Evolutionary conservation across 2,888 invertebrate species (phyloP).

Genomic region (Schizotus pectinicornis): DNA sequence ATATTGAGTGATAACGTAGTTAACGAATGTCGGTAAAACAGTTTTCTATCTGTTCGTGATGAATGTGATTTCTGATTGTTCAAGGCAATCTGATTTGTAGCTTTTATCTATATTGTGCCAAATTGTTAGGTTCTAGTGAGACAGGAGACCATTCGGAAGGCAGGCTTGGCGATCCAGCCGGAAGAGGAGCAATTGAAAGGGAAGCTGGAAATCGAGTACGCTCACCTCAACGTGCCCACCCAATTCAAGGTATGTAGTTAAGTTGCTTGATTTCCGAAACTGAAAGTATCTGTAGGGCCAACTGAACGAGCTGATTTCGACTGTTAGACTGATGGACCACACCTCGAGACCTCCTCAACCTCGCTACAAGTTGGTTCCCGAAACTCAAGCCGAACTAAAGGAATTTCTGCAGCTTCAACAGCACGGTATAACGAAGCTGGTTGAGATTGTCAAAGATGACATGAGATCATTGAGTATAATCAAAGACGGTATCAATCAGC

Average conservation of each 20-base stretch:
- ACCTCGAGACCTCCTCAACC: conserved; percentile 67
- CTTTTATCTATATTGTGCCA: no score
- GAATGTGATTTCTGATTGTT: no score
- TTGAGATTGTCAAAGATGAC: conserved; percentile 83
- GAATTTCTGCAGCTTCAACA: conserved; percentile 87
- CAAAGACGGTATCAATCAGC: conserved; percentile 75
- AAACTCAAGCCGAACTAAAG: conserved; percentile 73
- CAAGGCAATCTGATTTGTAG: no score
- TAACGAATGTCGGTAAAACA: no score
- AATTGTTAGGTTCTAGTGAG: conserved; percentile 79
- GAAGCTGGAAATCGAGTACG: conserved; percentile 83
- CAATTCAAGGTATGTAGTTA: conserved; percentile 78
- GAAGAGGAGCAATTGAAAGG: conserved; percentile 91
- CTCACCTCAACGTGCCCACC: conserved; percentile 88
- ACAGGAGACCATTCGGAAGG: conserved; percentile 87
- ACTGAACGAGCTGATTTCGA: conserved; percentile 87
- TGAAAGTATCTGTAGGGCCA: conserved; percentile 68
- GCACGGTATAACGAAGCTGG: conserved; percentile 84
- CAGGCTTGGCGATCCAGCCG: conserved; percentile 83
- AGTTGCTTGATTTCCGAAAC: neutral
- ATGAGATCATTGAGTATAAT: conserved; percentile 78
- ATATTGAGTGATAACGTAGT: no score
- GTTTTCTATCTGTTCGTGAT: no score
- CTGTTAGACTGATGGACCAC: conserved; percentile 73
- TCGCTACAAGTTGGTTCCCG: conserved; percentile 78